Evolutionary conservation across 2,888 invertebrate species (phyloP), one percentile per base, ranked within the genome.

Genomic region (Polydrusus tereticollis): DNA sequence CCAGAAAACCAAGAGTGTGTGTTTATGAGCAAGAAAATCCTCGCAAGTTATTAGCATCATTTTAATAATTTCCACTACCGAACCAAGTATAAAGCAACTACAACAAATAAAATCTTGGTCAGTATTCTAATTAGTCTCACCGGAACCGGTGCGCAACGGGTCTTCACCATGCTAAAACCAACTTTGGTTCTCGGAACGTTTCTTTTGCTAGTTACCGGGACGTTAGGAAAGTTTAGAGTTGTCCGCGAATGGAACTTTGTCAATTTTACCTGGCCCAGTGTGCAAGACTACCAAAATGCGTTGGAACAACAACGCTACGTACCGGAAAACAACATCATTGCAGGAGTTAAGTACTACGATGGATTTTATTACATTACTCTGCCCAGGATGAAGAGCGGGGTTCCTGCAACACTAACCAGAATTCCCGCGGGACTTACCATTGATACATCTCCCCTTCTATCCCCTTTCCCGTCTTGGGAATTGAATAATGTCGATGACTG

Each of bases 241-340:
- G 88, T 91, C 71, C 91, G 91, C 85, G 91, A 93, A 86, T 93
- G 93, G 93, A 90, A 89, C 81, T 88, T 88, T 75, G 86, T 93
- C 74, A 91, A 93, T 81, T 92, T 90, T 85, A 88, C 89, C 29
- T 93, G 92, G 92, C 88, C 88, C 38, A 87, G 87, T 74, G 88
- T 87, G 58, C 88, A 87, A 75, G 86, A 87, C 16, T 88, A 88
- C 74, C 85, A 87, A 57, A 85, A 84, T 73, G 90, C 89, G 72
- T 82, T 89, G 73, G 87, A 87, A 79, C 87, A 87, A 57, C 88
- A 88, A 75, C 85, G 86, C 77, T 93, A 91, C 85, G 87, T 91
- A 73, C 90, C 91, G 16, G 88, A 88, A 82, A 92, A 92, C 85
- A 91, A 90, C 79, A 85, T 91, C 75, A 88, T 92, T 70, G 88